These are phyloP conservation scores for Heliconius himera DNA, from an alignment of 1,140 invertebrate genomes.

Conservation along the genomic window DNA sequence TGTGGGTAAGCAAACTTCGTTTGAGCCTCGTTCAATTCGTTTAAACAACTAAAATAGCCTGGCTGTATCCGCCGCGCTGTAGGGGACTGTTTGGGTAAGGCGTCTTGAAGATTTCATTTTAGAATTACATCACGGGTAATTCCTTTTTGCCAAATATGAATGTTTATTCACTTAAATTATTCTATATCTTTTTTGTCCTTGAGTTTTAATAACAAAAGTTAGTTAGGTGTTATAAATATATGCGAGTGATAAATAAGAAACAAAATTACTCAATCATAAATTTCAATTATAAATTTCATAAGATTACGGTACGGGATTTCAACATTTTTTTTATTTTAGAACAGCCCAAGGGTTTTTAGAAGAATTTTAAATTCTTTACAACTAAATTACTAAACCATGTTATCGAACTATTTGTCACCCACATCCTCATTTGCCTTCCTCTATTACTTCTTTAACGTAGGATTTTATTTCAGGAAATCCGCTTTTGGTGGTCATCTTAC, in stretches of 20 bases:
- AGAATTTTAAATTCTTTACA: too few relatives aligned
- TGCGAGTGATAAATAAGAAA: not conserved
- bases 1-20: constrained; percentile 51
- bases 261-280: too few relatives aligned
- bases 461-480: too few relatives aligned
- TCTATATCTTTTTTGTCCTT: not conserved
- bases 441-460: too few relatives aligned
- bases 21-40: constrained; percentile 54
- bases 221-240: not conserved
- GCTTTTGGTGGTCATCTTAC: too few relatives aligned
- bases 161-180: not conserved
- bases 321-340: too few relatives aligned
- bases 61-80: constrained; percentile 49
- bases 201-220: not conserved
- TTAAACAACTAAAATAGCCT: constrained; percentile 60
- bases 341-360: too few relatives aligned
- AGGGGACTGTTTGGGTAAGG: constrained; percentile 32
- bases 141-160: not conserved
- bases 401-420: too few relatives aligned
- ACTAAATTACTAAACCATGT: too few relatives aligned
- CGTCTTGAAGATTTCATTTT: constrained; percentile 30
- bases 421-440: too few relatives aligned
- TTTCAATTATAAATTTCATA: too few relatives aligned
- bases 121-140: constrained; percentile 23
- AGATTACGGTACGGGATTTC: too few relatives aligned